These are phyloP conservation scores for Clinocottus analis DNA, from an alignment of 2,113 vertebrate species.

Conservation along the genomic window DNA sequence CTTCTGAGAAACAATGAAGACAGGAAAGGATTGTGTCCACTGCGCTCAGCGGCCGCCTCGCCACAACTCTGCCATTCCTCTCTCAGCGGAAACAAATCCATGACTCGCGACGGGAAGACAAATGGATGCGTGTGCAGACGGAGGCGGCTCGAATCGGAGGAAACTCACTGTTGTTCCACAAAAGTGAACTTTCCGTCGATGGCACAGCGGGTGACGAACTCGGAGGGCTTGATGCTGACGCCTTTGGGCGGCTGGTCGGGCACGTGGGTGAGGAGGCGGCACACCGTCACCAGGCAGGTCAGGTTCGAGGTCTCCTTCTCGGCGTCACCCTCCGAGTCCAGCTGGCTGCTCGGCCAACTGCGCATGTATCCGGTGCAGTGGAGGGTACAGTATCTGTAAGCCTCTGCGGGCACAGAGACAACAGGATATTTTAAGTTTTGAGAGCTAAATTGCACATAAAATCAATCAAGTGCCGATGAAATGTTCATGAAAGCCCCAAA, in stretches of 20 bases:
- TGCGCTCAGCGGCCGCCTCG: slow-evolving; percentile 3
- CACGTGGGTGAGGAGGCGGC: slow-evolving; percentile 84
- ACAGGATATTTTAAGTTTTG: neutral
- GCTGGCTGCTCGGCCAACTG: slow-evolving; percentile 86
- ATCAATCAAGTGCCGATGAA: neutral
- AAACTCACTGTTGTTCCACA: slow-evolving; percentile 90
- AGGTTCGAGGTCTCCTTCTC: slow-evolving; percentile 84
- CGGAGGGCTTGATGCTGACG: slow-evolving; percentile 84
- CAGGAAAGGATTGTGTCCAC: slow-evolving; percentile 62
- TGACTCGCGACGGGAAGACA: neutral
- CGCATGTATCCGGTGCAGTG: slow-evolving; percentile 93
- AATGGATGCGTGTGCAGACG: neutral
- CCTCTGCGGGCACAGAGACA: slow-evolving; percentile 74
- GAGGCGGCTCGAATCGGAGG: fast-evolving
- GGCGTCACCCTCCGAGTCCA: slow-evolving; percentile 80
- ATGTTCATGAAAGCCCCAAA: no score
- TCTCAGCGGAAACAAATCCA: slow-evolving; percentile 36
- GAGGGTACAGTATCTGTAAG: slow-evolving; percentile 88
- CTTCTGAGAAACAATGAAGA: no score
- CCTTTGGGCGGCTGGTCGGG: slow-evolving; percentile 83
- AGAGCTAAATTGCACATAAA: neutral
- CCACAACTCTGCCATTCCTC: slow-evolving; percentile 44
- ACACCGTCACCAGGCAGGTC: slow-evolving; percentile 90
- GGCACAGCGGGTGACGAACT: slow-evolving; percentile 90
- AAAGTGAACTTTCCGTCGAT: slow-evolving; percentile 94